These are phyloP conservation scores for Triplophysa dalaica DNA, from an alignment of 2,113 vertebrate species.

Conservation along the genomic window DNA sequence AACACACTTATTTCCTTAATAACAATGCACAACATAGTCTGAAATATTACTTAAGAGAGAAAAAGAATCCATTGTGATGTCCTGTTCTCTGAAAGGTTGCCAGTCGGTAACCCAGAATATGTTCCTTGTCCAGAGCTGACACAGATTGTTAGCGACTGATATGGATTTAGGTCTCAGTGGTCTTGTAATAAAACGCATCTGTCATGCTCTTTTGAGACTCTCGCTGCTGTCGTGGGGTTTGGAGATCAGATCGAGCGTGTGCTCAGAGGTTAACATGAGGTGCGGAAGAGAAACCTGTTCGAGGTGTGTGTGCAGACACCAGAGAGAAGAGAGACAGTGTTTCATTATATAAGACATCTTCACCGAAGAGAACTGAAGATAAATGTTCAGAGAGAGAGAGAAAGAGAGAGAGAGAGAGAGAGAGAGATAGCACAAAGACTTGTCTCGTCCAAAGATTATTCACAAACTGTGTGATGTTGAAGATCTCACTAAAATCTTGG, in stretches of 20 bases:
- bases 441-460: no score
- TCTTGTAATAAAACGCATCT: conserved; percentile 10
- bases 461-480: no score
- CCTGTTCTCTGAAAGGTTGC: no score
- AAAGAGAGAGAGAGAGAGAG: no score
- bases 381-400: no score
- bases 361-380: neutral
- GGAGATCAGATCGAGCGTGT: neutral
- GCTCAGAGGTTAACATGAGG: neutral
- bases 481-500: no score
- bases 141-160: neutral
- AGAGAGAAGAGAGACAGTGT: neutral
- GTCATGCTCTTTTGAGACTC: neutral
- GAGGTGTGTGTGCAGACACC: neutral
- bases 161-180: neutral
- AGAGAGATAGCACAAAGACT: no score
- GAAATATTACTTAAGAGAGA: no score
- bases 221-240: neutral
- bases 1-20: no score
- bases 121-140: neutral
- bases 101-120: no score
- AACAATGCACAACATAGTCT: no score
- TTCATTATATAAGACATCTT: neutral
- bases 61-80: no score
- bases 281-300: neutral